Evolutionary conservation across 1,140 invertebrate species (phyloP).

Genomic region (Drosophila tani): DNA sequence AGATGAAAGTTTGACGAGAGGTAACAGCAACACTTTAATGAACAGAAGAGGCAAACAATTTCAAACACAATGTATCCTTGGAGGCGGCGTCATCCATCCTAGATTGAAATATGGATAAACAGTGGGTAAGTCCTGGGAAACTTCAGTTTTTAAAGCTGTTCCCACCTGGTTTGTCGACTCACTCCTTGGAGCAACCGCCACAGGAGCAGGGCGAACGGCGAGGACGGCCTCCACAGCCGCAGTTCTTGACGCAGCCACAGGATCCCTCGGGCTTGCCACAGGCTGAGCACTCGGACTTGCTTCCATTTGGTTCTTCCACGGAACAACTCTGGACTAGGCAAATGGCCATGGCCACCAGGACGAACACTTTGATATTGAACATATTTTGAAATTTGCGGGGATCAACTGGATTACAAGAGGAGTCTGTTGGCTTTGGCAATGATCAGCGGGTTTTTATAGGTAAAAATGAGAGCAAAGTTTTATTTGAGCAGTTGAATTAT

Average conservation of each 20-base stretch:
- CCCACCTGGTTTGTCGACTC: not conserved
- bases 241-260: slow-evolving; percentile 6
- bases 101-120: not conserved
- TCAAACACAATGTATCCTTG: slow-evolving; percentile 2
- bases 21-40: slow-evolving; percentile 64
- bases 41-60: slow-evolving; percentile 44
- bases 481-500: slow-evolving; percentile 42
- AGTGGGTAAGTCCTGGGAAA: not conserved
- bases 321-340: slow-evolving; percentile 21
- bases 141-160: too few relatives aligned
- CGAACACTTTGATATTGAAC: slow-evolving; percentile 34
- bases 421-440: not conserved
- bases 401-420: too few relatives aligned
- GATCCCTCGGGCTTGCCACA: slow-evolving; percentile 20
- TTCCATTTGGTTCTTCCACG: slow-evolving; percentile 11
- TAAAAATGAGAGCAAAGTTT: not conserved
- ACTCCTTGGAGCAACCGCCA: slow-evolving; percentile 5
- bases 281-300: slow-evolving; percentile 4
- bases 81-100: not conserved
- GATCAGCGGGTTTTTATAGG: not conserved
- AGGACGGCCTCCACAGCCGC: slow-evolving; percentile 24
- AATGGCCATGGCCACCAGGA: slow-evolving; percentile 32
- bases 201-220: slow-evolving; percentile 1
- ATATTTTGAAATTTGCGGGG: slow-evolving; percentile 2
- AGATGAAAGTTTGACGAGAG: slow-evolving; percentile 33